A percentile compares a stretch with the other conserved stretches of the same genome.
Evolutionary conservation across 2,113 vertebrate genomes (phyloP).

Genomic region (Aegotheles bennettii): DNA sequence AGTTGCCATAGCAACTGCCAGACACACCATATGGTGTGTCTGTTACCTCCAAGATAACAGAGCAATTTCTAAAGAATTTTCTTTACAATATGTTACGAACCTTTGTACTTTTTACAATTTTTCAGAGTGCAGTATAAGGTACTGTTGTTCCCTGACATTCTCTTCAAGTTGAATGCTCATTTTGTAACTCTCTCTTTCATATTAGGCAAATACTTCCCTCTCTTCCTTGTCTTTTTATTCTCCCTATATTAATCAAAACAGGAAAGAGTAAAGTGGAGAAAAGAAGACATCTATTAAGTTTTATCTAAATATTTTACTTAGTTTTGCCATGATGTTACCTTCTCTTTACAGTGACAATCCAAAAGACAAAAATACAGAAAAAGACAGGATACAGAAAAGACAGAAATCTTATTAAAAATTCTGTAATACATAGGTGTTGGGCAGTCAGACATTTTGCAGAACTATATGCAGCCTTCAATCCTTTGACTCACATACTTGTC

Average conservation of each 20-base stretch:
- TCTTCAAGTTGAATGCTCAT: constrained; percentile 68
- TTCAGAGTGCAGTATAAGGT: constrained; percentile 71
- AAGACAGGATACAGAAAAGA: neutral
- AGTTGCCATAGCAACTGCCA: constrained; percentile 81
- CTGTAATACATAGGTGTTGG: neutral
- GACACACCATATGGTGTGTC: constrained; percentile 84
- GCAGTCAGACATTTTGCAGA: neutral
- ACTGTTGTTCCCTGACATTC: constrained; percentile 66
- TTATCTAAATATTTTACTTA: neutral
- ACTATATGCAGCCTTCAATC: neutral
- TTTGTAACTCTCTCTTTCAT: constrained; percentile 45
- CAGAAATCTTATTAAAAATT: neutral
- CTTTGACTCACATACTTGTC: neutral
- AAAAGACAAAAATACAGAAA: neutral
- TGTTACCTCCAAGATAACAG: constrained; percentile 81
- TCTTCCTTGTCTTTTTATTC: constrained; percentile 17
- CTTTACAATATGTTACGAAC: constrained; percentile 81
- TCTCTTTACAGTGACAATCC: neutral
- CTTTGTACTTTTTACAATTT: constrained; percentile 78
- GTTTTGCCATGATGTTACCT: neutral
- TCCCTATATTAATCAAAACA: neutral
- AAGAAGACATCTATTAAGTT: neutral
- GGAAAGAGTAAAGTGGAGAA: neutral
- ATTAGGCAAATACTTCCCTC: constrained; percentile 57
- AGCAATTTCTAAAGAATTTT: constrained; percentile 80